Percentiles rank a stretch among this genome's conserved stretches.
Evolutionary conservation across 2,888 invertebrate genomes (phyloP).

Genomic region (Scaptodrosophila latifasciaeformis): DNA sequence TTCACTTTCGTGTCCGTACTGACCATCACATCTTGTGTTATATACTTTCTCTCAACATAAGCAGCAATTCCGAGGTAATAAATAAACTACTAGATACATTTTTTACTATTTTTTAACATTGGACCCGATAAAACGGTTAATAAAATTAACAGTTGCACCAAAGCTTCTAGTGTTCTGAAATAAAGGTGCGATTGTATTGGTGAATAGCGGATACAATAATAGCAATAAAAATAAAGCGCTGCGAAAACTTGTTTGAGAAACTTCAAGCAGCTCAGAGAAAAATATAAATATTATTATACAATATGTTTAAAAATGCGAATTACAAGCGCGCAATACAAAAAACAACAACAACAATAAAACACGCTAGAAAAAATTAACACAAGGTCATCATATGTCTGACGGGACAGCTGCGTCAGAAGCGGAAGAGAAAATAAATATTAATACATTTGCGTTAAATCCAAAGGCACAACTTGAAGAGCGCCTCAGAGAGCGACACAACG

Average conservation of each 20-base stretch:
- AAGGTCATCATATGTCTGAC: constrained; percentile 56
- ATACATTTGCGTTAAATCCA: constrained; percentile 32
- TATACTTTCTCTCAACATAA: no score
- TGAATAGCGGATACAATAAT: no score
- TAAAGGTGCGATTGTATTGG: no score
- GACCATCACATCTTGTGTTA: no score
- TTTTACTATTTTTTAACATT: no score
- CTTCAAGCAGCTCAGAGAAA: constrained; percentile 17
- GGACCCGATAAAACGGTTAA: constrained; percentile 2
- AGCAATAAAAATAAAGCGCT: constrained; percentile 16
- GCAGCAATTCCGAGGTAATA: no score
- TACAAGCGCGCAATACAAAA: constrained; percentile 46
- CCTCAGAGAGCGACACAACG: not conserved
- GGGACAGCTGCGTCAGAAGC: constrained; percentile 53
- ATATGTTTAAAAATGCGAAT: constrained; percentile 57
- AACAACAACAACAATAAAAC: constrained; percentile 14
- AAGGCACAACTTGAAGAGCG: constrained; percentile 20
- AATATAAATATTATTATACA: constrained; percentile 43
- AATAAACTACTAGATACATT: no score
- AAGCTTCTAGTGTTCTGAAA: constrained; percentile 10
- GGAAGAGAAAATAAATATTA: constrained; percentile 61
- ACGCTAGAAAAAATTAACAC: constrained; percentile 36
- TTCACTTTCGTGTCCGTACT: no score
- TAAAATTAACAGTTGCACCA: constrained; percentile 42
- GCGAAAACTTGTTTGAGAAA: constrained; percentile 27